Conservation (phyloP, 2,113 vertebrate species). For the Pomatorhinus ruficollis region DNA sequence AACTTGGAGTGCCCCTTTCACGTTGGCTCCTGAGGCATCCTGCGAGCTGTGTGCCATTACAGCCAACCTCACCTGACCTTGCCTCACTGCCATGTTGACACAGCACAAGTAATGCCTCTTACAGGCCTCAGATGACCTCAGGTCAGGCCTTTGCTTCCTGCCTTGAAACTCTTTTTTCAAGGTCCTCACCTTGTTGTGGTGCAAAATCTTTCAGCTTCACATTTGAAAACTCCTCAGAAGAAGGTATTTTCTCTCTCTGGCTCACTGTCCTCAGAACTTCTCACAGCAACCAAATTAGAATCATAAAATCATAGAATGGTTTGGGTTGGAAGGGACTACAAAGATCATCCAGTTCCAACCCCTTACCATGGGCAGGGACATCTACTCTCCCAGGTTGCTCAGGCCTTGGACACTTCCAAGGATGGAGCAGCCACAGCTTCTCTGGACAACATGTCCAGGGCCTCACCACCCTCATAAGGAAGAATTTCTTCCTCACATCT, state of each 20-base stretch:
- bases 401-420: background rate
- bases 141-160: background rate
- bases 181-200: background rate
- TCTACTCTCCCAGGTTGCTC: background rate
- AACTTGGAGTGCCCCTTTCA: background rate
- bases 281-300: background rate
- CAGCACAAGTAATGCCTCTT: background rate
- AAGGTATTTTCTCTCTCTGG: background rate
- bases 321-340: background rate
- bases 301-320: background rate
- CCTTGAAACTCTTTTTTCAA: background rate
- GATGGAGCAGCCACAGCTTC: background rate
- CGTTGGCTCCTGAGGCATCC: background rate
- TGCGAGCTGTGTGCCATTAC: background rate
- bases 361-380: background rate
- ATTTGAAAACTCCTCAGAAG: background rate
- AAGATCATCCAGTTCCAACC: background rate
- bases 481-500: background rate
- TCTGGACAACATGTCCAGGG: background rate
- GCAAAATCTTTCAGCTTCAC: background rate
- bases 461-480: background rate
- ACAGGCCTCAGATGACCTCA: background rate
- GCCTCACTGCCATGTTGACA: background rate
- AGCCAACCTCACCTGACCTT: background rate
- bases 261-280: background rate